phyloP scores from a whole-genome alignment of 1,140 invertebrate genomes.

The Magallana angulata region DNA sequence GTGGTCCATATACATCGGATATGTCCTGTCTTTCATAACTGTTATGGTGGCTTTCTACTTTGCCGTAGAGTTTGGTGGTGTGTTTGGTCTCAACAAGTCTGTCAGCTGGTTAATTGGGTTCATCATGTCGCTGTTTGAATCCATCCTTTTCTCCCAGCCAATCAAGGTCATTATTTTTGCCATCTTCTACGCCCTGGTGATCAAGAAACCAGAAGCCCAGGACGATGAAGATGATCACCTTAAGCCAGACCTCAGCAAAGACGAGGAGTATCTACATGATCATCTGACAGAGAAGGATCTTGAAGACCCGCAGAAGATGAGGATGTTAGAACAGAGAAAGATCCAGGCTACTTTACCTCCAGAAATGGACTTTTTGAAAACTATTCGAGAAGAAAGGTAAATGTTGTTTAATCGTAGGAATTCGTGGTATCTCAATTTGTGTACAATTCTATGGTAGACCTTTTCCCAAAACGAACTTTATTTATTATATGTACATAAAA shows the following conservation, averaged over 20 bases:
- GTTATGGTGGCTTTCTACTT: constrained; percentile 60
- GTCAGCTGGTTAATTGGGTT: constrained; percentile 67
- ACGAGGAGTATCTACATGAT: constrained; percentile 65
- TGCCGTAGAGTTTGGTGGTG: constrained; percentile 61
- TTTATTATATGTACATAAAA: too few relatives aligned
- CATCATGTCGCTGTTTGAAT: constrained; percentile 63
- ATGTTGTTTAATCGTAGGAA: not conserved
- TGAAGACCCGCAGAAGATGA: constrained; percentile 51
- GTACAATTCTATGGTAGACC: too few relatives aligned
- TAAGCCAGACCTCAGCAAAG: constrained; percentile 46
- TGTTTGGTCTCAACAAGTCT: constrained; percentile 65
- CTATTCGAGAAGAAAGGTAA: constrained; percentile 64
- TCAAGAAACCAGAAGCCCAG: constrained; percentile 64
- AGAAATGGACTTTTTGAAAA: constrained; percentile 62
- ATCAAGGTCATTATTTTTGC: constrained; percentile 68
- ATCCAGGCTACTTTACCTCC: constrained; percentile 59
- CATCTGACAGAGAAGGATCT: constrained; percentile 59
- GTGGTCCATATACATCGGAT: constrained; percentile 62
- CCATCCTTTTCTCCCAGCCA: constrained; percentile 68
- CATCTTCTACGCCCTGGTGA: constrained; percentile 65
- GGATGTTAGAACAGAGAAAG: constrained; percentile 57
- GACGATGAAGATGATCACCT: constrained; percentile 44
- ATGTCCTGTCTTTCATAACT: constrained; percentile 58
- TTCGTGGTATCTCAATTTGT: too few relatives aligned
- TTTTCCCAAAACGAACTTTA: too few relatives aligned